Evolutionary conservation across 2,113 vertebrate genomes (phyloP).

Genomic region (Entelurus aequoreus): DNA sequence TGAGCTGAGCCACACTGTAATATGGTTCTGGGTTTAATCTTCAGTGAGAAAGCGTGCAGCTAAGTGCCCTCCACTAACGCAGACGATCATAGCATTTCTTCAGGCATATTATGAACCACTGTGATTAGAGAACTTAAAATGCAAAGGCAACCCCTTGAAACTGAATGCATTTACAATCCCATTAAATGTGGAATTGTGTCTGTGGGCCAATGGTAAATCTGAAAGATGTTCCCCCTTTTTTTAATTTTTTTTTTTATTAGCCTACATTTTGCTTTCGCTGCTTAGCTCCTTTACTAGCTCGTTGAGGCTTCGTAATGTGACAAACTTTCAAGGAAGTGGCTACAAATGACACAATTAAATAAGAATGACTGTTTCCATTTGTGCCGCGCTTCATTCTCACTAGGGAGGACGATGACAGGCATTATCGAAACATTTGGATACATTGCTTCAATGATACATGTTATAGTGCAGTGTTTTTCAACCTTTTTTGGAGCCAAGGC

Average conservation of each 20-base stretch:
- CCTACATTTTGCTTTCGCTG: slow-evolving; percentile 45
- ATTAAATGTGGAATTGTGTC: slow-evolving; percentile 76
- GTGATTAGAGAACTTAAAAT: slow-evolving; percentile 74
- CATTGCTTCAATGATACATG: slow-evolving; percentile 16
- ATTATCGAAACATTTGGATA: slow-evolving; percentile 20
- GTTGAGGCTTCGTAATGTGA: slow-evolving; percentile 43
- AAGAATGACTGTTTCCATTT: slow-evolving; percentile 45
- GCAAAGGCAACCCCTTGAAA: slow-evolving; percentile 70
- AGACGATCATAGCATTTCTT: slow-evolving; percentile 63
- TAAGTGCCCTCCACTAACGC: slow-evolving; percentile 61
- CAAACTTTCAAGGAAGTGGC: slow-evolving; percentile 53
- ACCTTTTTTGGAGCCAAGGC: too few relatives aligned
- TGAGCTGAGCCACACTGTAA: slow-evolving; percentile 54
- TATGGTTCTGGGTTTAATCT: slow-evolving; percentile 69
- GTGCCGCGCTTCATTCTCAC: slow-evolving; percentile 23
- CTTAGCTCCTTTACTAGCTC: slow-evolving; percentile 45
- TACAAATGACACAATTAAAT: slow-evolving; percentile 37
- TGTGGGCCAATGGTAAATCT: slow-evolving; percentile 72
- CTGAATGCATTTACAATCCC: slow-evolving; percentile 74
- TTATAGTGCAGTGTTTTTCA: too few relatives aligned
- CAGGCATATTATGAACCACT: slow-evolving; percentile 65
- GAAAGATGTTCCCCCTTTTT: slow-evolving; percentile 59
- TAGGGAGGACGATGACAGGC: slow-evolving; percentile 29
- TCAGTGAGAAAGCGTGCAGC: slow-evolving; percentile 58
- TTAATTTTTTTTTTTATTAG: slow-evolving; percentile 36